Base-by-base conservation (phyloP, 2,888 invertebrate genomes). In the Electrophaes corylata region DNA sequence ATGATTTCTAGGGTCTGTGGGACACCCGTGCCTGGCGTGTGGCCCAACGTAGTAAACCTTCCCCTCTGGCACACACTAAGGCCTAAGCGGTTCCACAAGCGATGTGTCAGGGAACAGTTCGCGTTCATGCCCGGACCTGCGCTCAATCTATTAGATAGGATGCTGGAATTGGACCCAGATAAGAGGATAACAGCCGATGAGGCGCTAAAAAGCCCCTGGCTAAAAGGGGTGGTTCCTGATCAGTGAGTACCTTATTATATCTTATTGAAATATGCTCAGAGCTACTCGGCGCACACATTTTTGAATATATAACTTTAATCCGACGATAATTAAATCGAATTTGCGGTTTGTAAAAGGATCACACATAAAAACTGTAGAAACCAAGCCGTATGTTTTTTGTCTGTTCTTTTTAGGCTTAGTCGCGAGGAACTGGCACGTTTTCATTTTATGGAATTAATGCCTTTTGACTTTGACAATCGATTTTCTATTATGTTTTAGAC, bases 81-180 rank as follows among this genome's bases (percentile, higher is more conserved):
- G 73, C 97, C 98, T 33, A 98, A 98, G 91, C 96, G 97, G 29
- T 94, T 95, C 67, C 96, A 98, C 91, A 94, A 97, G 72, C 93
- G 99, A 62, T 94, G 96, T 69, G 93, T 99, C 52, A 93, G 98
- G 26, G 99, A 99, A 72, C 97, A 98, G 76, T 99, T 98, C 90
- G 94, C 96, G 50, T 98, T 96, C 85, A 96, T 99, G 96, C 98
- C 99, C 2, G 85, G 93, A 3, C 93, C 95, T 18, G 98, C 99
- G 0, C 93, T 99, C 53, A 98, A 98, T 81, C 93, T 99, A 62
- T 93, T 99, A 48, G 99, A 99, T 86, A 94, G 96, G 81, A 99
- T 99, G 99, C 91, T 99, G 67, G 98, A 98, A 78, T 89, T 99
- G 69, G 99, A 99, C 91, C 99, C 99, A 0, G 96, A 96, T 44